These are phyloP conservation scores for Charaxes varanes DNA, from an alignment of 1,140 invertebrate genomes.

Conservation along the genomic window DNA sequence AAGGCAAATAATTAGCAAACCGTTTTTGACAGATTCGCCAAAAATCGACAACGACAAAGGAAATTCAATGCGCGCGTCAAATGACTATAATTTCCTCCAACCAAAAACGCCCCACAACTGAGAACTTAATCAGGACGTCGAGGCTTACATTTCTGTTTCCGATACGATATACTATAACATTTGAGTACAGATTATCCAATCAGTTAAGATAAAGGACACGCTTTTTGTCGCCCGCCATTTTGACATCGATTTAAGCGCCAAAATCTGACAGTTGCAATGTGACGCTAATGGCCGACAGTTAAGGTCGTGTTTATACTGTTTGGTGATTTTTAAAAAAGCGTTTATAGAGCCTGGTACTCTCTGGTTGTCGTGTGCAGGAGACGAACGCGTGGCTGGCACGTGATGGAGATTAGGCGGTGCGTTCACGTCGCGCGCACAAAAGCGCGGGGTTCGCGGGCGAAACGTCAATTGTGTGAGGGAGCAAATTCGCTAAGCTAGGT, in stretches of 20 bases:
- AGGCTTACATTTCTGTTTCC: conserved; percentile 67
- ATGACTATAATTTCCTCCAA: conserved; percentile 65
- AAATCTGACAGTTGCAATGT: conserved; percentile 33
- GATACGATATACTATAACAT: conserved; percentile 68
- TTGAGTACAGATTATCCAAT: conserved; percentile 73
- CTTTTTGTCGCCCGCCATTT: conserved; percentile 42
- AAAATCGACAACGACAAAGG: conserved; percentile 49
- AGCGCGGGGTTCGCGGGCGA: conserved; percentile 43
- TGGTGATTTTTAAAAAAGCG: conserved; percentile 18
- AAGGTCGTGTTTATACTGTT: conserved; percentile 24
- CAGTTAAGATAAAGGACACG: conserved; percentile 72
- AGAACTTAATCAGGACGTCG: conserved; percentile 63
- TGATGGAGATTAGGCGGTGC: conserved; percentile 62
- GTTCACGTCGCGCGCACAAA: conserved; percentile 65
- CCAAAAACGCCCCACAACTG: conserved; percentile 39
- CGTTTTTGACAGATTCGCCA: conserved; percentile 54
- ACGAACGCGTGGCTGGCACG: conserved; percentile 55
- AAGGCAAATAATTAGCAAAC: conserved; percentile 62
- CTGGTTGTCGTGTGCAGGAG: conserved; percentile 58
- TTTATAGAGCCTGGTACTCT: conserved; percentile 35
- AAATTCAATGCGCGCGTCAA: conserved; percentile 55
- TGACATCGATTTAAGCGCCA: conserved; percentile 33
- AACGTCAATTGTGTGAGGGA: conserved; percentile 63
- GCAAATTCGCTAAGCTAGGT: conserved; percentile 64
- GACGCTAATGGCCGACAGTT: conserved; percentile 19